Base-by-base conservation (phyloP, 2,888 invertebrate species). In the Melinaea marsaeus region DNA sequence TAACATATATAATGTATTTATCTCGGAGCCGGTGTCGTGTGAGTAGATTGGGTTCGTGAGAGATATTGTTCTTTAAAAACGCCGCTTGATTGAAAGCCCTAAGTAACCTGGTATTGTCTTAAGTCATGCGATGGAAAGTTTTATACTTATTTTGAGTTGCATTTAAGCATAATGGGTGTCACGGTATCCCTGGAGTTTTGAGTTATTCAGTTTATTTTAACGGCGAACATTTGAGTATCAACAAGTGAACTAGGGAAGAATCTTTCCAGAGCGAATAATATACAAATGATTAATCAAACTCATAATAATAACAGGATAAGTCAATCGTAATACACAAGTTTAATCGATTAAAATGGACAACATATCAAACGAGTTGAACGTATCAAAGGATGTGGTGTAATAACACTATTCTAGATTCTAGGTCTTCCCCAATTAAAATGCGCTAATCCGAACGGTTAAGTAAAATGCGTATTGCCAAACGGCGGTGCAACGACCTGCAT, bases 401-500 rank as follows among this genome's bases (percentile, higher is more conserved):
- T 69, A 70, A 67, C 60, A 74, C 66, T 72, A 76, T 51, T 79
- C 80, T 79, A 79, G 79, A 82, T 83, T 80, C 79, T 78, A 83
- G 79, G 80, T 84, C 86, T 85, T 85, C 86, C 76, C 79, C 81
- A 83, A 85, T 86, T 85, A 84, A 79, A 81, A 74, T 75, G 75
- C 74, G 75, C 76, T 74, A 75, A 79, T 76, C 76, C 77, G 74
- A 78, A 73, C 73, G 68, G 70, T 71, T 64, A 64, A 70, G 79
- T 74, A 76, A 84, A 85, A 83, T 83, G 81, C 80, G 79, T 83
- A 84, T 88, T 88, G 81, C 87, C 87, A 88, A 88, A 86, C 83
- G 75, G 56, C 79, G 73, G 86, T 74, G 80, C 86, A 84, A 83
- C 78, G 85, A 82, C 84, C 85, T 74, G 86, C 85, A 85, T 85